phyloP scores from a whole-genome alignment of 1,140 invertebrate genomes.

The Aphidius ervi region DNA sequence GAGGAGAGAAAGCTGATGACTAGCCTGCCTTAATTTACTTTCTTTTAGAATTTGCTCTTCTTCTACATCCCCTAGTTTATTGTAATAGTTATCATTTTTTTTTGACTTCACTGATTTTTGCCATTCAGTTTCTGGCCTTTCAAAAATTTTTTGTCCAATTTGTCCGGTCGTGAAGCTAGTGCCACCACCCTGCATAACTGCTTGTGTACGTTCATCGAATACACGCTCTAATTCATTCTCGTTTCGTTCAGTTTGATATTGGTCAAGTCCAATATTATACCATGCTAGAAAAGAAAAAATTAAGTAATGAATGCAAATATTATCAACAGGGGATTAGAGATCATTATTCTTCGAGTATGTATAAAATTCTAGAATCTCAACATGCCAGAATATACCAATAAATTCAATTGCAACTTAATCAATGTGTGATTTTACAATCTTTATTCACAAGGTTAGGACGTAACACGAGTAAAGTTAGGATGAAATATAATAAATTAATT shows the following conservation, averaged over 20 bases:
- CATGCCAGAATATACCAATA: no score
- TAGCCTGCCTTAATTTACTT: constrained; percentile 67
- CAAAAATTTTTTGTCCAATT: constrained; percentile 64
- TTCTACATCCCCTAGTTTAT: constrained; percentile 76
- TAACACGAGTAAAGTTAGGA: no score
- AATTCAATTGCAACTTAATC: no score
- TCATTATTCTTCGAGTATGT: no score
- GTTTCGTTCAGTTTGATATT: constrained; percentile 78
- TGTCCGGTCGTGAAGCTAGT: constrained; percentile 55
- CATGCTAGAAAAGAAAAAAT: constrained; percentile 66
- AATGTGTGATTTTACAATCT: no score
- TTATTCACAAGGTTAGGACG: no score
- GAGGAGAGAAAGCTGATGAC: constrained; percentile 79
- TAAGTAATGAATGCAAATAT: no score
- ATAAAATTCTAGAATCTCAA: no score
- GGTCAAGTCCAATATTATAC: constrained; percentile 83
- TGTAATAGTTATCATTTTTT: constrained; percentile 81
- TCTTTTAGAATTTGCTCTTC: constrained; percentile 82
- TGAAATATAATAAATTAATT: no score
- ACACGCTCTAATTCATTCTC: constrained; percentile 81
- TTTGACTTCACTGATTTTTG: constrained; percentile 75
- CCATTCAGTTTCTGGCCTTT: constrained; percentile 78
- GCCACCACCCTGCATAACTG: constrained; percentile 58
- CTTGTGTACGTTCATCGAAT: constrained; percentile 79
- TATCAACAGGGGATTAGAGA: constrained; percentile 1